Conservation (phyloP, 1,140 invertebrate genomes). For the Cryptotermes secundus region DNA sequence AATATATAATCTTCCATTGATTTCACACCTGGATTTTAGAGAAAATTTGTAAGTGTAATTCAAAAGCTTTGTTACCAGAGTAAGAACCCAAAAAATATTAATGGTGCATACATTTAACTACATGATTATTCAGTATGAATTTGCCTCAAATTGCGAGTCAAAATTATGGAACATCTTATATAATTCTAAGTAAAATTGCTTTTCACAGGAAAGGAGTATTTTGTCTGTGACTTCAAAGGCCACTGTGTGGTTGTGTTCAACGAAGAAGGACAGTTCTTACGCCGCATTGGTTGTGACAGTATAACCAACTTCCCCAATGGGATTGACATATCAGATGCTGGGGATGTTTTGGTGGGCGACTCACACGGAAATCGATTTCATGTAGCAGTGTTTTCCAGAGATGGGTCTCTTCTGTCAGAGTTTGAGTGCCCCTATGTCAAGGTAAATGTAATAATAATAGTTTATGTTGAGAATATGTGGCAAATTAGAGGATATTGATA, state of each 20-base stretch:
- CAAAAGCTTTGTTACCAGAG: too few species aligned
- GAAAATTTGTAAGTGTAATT: too few species aligned
- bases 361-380: slow-evolving; percentile 97
- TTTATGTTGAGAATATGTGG: too few species aligned
- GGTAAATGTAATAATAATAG: slow-evolving; percentile 49
- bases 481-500: too few species aligned
- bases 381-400: slow-evolving; percentile 88
- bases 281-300: slow-evolving; percentile 91
- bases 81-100: too few species aligned
- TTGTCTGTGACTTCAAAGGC: slow-evolving; percentile 97
- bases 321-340: slow-evolving; percentile 94
- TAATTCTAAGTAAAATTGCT: slow-evolving; percentile 20
- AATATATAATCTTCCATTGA: too few species aligned
- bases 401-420: slow-evolving; percentile 84
- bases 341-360: slow-evolving; percentile 94
- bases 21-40: too few species aligned
- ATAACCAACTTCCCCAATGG: slow-evolving; percentile 97
- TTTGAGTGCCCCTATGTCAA: slow-evolving; percentile 97
- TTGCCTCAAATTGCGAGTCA: too few species aligned
- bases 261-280: slow-evolving; percentile 85
- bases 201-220: slow-evolving; percentile 83
- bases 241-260: slow-evolving; percentile 96
- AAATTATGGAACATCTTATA: not conserved
- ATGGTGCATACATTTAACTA: too few species aligned
- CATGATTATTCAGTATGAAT: too few species aligned